Percentiles rank a stretch among this genome's conserved stretches.
Evolutionary conservation across 2,797 vertebrate species (phyloP).

Genomic region (Cheracebus regulus): DNA sequence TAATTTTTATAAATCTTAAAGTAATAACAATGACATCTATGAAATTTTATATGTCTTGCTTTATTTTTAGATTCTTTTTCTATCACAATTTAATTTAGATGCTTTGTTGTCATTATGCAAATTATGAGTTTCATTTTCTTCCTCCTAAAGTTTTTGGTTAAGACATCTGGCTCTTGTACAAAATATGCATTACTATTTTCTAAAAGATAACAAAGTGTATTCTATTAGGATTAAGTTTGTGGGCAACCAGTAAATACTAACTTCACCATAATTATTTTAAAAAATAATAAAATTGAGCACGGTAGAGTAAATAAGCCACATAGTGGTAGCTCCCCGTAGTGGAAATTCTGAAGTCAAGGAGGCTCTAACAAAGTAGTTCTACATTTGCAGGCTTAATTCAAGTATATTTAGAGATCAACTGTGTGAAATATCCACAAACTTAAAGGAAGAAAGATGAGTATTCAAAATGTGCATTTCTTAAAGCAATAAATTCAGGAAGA

Average conservation of each 20-base stretch:
- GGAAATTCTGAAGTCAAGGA: neutral
- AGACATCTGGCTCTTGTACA: neutral
- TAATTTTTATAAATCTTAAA: neutral
- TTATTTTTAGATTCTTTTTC: neutral
- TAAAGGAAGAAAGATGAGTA: neutral
- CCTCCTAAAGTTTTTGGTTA: neutral
- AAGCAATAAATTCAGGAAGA: neutral
- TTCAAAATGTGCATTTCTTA: neutral
- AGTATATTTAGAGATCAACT: neutral
- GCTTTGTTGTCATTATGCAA: neutral
- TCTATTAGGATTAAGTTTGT: neutral
- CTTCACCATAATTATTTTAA: neutral
- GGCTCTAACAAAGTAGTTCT: accelerated
- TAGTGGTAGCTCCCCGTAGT: conserved; percentile 42
- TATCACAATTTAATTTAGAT: neutral
- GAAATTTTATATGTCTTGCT: neutral
- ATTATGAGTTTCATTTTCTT: neutral
- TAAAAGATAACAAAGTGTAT: neutral
- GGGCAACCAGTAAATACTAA: neutral
- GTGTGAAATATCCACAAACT: neutral
- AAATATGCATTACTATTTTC: neutral
- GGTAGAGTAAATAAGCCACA: neutral
- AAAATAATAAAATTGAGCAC: too few species aligned
- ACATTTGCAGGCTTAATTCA: neutral
- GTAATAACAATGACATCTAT: neutral